Base-by-base conservation (phyloP, 2,888 invertebrate species). In the Ornithoptera priamus region DNA sequence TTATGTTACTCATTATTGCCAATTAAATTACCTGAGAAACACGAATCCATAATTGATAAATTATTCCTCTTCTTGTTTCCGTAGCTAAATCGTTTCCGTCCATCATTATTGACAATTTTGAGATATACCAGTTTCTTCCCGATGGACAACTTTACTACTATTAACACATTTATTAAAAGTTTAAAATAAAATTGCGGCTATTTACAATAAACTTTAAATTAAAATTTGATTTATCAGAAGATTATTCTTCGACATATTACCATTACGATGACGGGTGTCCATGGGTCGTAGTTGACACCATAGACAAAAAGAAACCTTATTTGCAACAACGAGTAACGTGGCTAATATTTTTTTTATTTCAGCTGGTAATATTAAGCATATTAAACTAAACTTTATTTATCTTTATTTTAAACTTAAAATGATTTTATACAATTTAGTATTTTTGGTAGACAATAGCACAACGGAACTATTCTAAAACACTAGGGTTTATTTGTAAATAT, bases 71-170 rank as follows among this genome's bases (percentile, higher is more conserved):
- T 85, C 94, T 86, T 78, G 86, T 84, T 82, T 95, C 93, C 81
- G 93, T 87, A 75, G 93, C 87, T 85, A 95, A 90, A 93, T 95
- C 95, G 85, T 95, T 95, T 89, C 95, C 95, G 93, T 95, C 95
- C 94, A 94, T 95, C 94, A 94, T 94, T 85, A 76, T 75, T 79
- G 77, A 77, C 75, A 72, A 78, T 79, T 73, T 62, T 71, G 68
- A 72, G 72, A 36, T 42, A 58, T 66, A 59, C 64, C 65, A 58
- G 64, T 72, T 75, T 67, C 72, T 70, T 71, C 75, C 67, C 76
- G 77, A 74, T 78, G 18, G 65, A 74, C 77, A 76, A 77, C 73
- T 80, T 84, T 83, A 39, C 42, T 64, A 62, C 30, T 64, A 66
- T 68, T 69, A 39, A 69, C 50, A 67, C 67, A 71, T 71, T 68